phyloP scores from a whole-genome alignment of 1,140 invertebrate genomes.

The Orchestia grillus region DNA sequence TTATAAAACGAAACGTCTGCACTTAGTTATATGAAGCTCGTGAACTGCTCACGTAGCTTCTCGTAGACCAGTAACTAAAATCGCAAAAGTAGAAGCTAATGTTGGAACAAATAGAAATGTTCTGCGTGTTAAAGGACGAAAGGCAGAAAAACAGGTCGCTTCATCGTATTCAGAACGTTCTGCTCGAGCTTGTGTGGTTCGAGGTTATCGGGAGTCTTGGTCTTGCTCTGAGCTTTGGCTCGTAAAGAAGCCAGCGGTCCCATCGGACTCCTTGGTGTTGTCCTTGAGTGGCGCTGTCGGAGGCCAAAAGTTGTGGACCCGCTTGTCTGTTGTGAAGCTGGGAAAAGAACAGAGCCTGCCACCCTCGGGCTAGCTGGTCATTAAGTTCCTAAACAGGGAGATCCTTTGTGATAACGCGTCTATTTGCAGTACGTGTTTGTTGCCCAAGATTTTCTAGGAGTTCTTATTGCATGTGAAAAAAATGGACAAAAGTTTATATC shows the following conservation, averaged over 20 bases:
- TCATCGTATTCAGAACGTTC: background rate
- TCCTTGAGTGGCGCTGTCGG: constrained; percentile 22
- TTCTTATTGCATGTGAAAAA: background rate
- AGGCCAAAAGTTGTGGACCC: background rate
- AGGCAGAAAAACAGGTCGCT: background rate
- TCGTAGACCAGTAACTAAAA: background rate
- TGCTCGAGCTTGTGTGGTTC: background rate
- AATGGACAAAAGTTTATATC: background rate
- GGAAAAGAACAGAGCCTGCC: background rate
- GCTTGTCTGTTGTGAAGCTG: background rate
- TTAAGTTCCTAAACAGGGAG: background rate
- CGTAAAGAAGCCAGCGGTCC: background rate
- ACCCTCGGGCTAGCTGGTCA: background rate
- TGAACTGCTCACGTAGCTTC: background rate
- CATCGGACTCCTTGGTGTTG: background rate
- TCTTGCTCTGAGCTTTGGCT: background rate
- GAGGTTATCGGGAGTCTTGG: background rate
- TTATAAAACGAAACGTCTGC: background rate
- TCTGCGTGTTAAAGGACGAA: background rate
- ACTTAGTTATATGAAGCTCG: background rate
- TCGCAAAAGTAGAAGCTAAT: background rate
- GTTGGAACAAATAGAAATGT: background rate
- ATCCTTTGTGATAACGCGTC: background rate
- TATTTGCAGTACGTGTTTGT: constrained; percentile 1
- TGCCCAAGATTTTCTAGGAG: background rate